These are phyloP conservation scores for Siphonodentalium dalli DNA, from an alignment of 2,888 invertebrate species.

Conservation along the genomic window DNA sequence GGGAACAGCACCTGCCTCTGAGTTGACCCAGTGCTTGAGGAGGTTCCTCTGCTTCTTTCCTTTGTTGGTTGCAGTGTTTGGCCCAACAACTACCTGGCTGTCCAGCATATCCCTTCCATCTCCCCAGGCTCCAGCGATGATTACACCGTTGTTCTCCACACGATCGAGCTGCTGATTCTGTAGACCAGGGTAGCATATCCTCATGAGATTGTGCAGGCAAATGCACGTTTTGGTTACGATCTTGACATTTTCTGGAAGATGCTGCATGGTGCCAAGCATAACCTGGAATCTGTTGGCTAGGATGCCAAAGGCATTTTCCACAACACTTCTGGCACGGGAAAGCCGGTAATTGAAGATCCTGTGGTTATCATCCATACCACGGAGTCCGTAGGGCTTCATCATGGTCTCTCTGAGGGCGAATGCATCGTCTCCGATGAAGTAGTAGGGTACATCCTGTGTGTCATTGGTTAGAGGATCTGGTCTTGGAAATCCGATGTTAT, in stretches of 20 bases:
- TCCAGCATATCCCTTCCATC: too few species aligned
- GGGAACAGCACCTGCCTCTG: constrained; percentile 7
- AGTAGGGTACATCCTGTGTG: constrained; percentile 28
- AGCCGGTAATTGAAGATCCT: constrained; percentile 37
- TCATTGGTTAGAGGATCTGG: constrained; percentile 26
- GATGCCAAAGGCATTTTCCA: constrained; percentile 40
- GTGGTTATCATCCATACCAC: constrained; percentile 28
- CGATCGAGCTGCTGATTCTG: constrained; percentile 24
- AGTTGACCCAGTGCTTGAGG: constrained; percentile 7
- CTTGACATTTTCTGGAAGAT: constrained; percentile 15
- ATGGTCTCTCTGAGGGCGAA: constrained; percentile 33
- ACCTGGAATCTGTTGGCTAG: constrained; percentile 28
- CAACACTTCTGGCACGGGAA: constrained; percentile 29
- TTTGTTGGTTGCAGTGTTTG: too few species aligned
- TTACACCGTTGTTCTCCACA: constrained; percentile 29
- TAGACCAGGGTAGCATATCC: constrained; percentile 21
- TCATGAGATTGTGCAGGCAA: constrained; percentile 31
- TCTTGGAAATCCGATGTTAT: constrained; percentile 23
- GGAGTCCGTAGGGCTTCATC: constrained; percentile 34
- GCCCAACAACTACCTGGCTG: too few species aligned
- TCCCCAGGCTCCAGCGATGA: constrained; percentile 28
- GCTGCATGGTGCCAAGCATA: constrained; percentile 29
- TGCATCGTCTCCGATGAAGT: constrained; percentile 37
- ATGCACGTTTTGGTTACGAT: constrained; percentile 25
- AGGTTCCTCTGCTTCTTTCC: constrained; percentile 12